Evolutionary conservation across 37 sponge, comb jelly and placozoan species (phyloP).

Genomic region (Dysidea cf. avara): DNA sequence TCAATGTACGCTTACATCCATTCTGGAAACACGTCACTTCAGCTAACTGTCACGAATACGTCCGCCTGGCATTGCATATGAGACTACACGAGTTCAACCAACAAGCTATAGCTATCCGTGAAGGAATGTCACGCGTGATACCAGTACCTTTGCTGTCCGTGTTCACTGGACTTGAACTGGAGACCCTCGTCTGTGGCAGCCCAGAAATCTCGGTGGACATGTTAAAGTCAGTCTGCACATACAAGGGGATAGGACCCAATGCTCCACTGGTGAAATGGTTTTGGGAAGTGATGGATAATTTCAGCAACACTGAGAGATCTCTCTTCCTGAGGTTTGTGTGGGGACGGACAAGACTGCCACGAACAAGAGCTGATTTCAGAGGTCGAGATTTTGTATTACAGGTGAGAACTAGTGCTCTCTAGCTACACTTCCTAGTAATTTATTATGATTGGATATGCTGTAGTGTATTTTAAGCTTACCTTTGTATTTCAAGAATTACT

Average conservation of each 20-base stretch:
- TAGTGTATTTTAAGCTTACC: too few species aligned
- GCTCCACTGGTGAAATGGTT: constrained; percentile 77
- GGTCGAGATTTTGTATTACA: constrained; percentile 96
- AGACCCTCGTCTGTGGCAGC: constrained; percentile 90
- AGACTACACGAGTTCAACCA: constrained; percentile 92
- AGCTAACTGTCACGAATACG: constrained; percentile 80
- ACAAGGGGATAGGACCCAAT: constrained; percentile 73
- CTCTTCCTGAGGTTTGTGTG: constrained; percentile 96
- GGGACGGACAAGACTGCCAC: constrained; percentile 91
- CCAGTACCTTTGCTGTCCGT: constrained; percentile 90
- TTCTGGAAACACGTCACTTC: constrained; percentile 59
- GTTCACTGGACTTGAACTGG: constrained; percentile 89
- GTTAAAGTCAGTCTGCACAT: constrained; percentile 89
- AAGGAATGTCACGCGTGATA: constrained; percentile 80
- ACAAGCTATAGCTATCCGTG: constrained; percentile 72
- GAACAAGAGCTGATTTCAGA: constrained; percentile 87
- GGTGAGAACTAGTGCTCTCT: too few species aligned
- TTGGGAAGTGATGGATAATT: constrained; percentile 90
- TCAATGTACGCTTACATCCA: constrained; percentile 71
- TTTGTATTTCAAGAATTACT: too few species aligned
- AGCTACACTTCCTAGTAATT: too few species aligned
- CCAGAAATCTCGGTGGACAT: constrained; percentile 80
- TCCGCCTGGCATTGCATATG: constrained; percentile 74
- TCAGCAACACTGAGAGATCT: constrained; percentile 80
- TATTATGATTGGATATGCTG: not conserved